Base-by-base conservation (phyloP, 1,140 invertebrate genomes). In the Pinna nobilis region DNA sequence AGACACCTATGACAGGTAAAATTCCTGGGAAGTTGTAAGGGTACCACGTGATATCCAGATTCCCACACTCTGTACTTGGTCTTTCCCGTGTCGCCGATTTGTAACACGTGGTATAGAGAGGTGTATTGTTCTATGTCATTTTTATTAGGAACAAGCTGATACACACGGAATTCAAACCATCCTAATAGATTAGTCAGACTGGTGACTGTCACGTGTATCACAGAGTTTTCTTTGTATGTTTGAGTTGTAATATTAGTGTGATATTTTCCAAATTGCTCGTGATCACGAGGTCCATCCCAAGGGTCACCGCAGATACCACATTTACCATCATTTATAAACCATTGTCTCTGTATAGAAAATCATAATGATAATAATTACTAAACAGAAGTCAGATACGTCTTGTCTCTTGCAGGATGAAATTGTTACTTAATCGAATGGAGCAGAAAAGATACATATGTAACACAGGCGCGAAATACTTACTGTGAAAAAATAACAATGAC, bases 241-340 rank as follows among this genome's bases (percentile, higher is more conserved):
- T 41, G 18, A 9, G 44, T 44, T 32, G 65, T 68, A 33, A 55
- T 51, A 47, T 51, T 47, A 32, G 23, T 67, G 5, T 64, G 53
- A 47, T 47, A 71, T 47, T 63, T 71, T 15, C 73, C 73, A 32
- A 73, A 72, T 53, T 57, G 44, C 50, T 81, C 79, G 53, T 81
- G 47, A 30, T 67, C 65, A 33, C 76, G 67, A 61, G 79, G 65
- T 64, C 41, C 70, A 64, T 95, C 92, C 82, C 93, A 94, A 4
- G 95, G 92, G 88, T 98, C 96, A 0, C 96, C 96, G 85, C 96
- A 98, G 20, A 96, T 90, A 0, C 96, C 96, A 83, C 96, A 98
- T 75, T 92, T 92, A 0, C 96, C 96, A 9, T 91, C 87, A 87
- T 97, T 97, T 84, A 94, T 92, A 74, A 94, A 91, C 94, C 95